A percentile compares a stretch with the other conserved stretches of the same genome.
phyloP scores from a whole-genome alignment of 2,797 vertebrate species.

The Gymnothorax javanicus region DNA sequence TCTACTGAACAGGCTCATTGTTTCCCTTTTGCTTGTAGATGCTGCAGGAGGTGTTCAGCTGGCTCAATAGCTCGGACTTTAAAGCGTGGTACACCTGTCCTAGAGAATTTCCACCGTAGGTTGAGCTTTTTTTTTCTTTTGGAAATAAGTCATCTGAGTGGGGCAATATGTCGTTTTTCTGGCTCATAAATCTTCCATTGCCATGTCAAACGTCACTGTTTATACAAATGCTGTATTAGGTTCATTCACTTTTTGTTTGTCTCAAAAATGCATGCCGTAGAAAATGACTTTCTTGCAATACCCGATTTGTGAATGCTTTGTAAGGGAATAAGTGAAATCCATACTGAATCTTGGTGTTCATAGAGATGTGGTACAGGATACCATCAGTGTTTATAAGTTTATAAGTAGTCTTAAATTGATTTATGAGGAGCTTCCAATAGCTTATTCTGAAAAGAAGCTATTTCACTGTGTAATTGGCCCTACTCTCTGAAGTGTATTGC shows the following conservation, averaged over 20 bases:
- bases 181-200: not conserved
- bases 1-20: not conserved
- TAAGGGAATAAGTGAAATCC: not conserved
- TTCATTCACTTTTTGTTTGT: not conserved
- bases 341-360: not conserved
- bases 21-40: conserved; percentile 64
- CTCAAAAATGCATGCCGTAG: not conserved
- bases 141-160: not conserved
- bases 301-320: not conserved
- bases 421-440: not conserved
- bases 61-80: conserved; percentile 76
- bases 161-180: not conserved
- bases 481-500: not conserved
- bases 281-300: not conserved
- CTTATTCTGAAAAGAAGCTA: not conserved
- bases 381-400: not conserved
- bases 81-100: conserved; percentile 75
- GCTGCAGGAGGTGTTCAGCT: conserved; percentile 78
- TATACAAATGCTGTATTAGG: not conserved
- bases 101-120: conserved; percentile 77
- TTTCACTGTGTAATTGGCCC: not conserved
- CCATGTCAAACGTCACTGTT: not conserved
- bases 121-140: not conserved
- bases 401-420: not conserved
- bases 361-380: not conserved